phyloP scores from a whole-genome alignment of 2,888 invertebrate genomes.

The Mylabris sibirica region DNA sequence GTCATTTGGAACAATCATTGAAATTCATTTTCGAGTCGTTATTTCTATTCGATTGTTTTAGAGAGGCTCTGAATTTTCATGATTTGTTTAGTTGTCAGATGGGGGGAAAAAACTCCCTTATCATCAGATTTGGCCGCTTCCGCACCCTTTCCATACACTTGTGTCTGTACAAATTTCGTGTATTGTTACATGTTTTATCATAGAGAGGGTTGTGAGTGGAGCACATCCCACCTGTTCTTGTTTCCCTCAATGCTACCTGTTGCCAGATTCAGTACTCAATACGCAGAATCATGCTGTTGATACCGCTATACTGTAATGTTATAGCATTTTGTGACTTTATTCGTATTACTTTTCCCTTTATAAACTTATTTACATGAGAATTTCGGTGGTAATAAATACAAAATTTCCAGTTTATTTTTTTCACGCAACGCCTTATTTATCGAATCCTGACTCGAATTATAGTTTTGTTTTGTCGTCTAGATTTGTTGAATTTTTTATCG shows the following conservation, averaged over 20 bases:
- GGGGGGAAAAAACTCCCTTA: not conserved
- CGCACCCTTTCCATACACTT: not conserved
- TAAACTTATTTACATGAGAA: not conserved
- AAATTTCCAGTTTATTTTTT: not conserved
- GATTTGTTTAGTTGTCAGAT: no score
- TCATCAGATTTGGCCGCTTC: not conserved
- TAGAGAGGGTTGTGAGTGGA: constrained; percentile 4
- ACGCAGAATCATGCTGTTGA: constrained; percentile 36
- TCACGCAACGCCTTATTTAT: not conserved
- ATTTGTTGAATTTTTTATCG: not conserved
- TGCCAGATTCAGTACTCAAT: constrained; percentile 42
- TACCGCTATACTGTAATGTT: not conserved
- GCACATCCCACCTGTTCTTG: constrained; percentile 39
- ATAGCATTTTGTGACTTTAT: not conserved
- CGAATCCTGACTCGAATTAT: not conserved
- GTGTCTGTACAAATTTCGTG: not conserved
- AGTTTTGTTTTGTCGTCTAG: not conserved
- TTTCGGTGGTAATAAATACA: constrained; percentile 9
- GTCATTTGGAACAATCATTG: no score
- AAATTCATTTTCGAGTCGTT: no score
- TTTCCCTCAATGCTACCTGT: constrained; percentile 44
- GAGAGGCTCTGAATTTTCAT: no score
- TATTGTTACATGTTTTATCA: not conserved
- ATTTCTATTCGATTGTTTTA: no score
- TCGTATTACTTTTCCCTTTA: constrained; percentile 19